phyloP scores from a whole-genome alignment of 2,888 invertebrate species.

The Aethes cnicana region DNA sequence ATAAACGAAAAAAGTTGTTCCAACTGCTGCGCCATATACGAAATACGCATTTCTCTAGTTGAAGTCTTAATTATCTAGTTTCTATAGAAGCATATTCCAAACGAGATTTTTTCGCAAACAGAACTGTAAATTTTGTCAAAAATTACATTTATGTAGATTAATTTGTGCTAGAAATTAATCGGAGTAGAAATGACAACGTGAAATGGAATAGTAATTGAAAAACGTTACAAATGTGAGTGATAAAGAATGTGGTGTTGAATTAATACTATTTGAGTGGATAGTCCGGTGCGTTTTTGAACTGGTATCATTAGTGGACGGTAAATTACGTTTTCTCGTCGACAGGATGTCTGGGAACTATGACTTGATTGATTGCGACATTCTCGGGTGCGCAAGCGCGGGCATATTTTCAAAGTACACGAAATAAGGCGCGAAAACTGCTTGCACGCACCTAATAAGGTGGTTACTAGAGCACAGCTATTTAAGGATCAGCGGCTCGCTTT shows the following conservation, averaged over 20 bases:
- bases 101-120: conserved; percentile 1
- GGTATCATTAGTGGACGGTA: too few species aligned
- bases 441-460: conserved; percentile 16
- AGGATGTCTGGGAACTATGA: conserved; percentile 29
- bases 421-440: conserved; percentile 28
- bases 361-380: conserved; percentile 29
- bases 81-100: neutral
- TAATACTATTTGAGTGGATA: neutral
- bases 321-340: conserved; percentile 21
- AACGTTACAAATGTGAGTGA: neutral
- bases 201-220: neutral
- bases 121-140: neutral
- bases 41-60: conserved; percentile 7
- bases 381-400: neutral
- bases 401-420: conserved; percentile 22
- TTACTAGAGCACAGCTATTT: conserved; percentile 24
- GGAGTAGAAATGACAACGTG: neutral
- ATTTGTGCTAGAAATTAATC: conserved; percentile 7
- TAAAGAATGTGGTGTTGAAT: conserved; percentile 1
- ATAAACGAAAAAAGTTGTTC: conserved; percentile 5
- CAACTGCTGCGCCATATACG: neutral
- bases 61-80: conserved; percentile 19
- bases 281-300: conserved; percentile 1
- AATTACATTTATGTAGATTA: neutral
- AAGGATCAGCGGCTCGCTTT: conserved; percentile 21